Base-by-base conservation (phyloP, 2,888 invertebrate genomes). In the Alloplasta piceator region DNA sequence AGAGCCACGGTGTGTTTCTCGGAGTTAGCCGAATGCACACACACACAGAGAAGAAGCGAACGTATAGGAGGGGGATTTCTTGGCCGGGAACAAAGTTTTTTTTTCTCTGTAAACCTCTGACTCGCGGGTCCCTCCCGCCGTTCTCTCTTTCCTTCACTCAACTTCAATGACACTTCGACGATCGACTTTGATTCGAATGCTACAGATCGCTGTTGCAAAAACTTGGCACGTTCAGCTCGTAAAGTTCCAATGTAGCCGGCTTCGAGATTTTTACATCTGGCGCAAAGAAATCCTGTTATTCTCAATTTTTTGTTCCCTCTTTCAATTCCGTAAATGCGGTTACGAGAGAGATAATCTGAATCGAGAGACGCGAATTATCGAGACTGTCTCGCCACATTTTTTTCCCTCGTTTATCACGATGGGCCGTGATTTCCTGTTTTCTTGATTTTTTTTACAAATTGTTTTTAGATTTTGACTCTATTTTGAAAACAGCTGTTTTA, bases 31-130 rank as follows among this genome's bases (percentile, higher is more conserved):
- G 67, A 68, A 55, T 16, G n/a, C 10, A 38, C 7, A 6, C 5
- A 36, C 12, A 10, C 14, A 61, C 12, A 43, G 43, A 50, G 38
- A 36, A 6, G 39, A 10, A 16, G 38, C 14, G 52, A 41, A 60
- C 3, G 43, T 26, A 26, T 56, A 68, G 26, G 43, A 55, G 16
- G 10, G 67, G 10, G 67, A 67, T 67, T 67, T 67, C 55, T 52
- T 41, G 41, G 52, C 55, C 55, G 41, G 16, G 16, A 26, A 55
- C 16, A 41, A 10, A 5, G 10, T 36, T 10, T 50, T n/a, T 9
- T 56, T 66, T 39, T 52, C 39, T 36, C 14, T 38, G 26, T 68
- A 55, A 10, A n/a, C 26, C 14, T 16, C 50, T 12, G 48, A 36
- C 12, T 12, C 6, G 26, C 39, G 12, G 6, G 6, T 39, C 50